Percentiles rank a stretch among this genome's conserved stretches.
Evolutionary conservation across 2,888 invertebrate genomes (phyloP).

Genomic region (Orgyia antiqua): DNA sequence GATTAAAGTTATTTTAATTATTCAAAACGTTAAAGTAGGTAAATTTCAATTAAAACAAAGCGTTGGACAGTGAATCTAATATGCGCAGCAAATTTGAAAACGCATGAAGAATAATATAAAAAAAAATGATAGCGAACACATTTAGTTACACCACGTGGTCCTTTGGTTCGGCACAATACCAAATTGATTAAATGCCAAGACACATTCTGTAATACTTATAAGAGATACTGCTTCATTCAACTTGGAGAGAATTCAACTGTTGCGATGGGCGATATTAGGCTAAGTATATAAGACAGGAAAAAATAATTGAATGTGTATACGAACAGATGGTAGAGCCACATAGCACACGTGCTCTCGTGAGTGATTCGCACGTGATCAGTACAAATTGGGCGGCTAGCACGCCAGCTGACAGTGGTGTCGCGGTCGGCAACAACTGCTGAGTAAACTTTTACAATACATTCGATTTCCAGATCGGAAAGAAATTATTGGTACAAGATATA

Average conservation of each 20-base stretch:
- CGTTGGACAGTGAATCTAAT: background rate
- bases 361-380: constrained; percentile 14
- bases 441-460: no score
- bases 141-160: constrained; percentile 3
- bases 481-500: no score
- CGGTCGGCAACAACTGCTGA: background rate
- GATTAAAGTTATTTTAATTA: no score
- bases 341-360: constrained; percentile 12
- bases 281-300: constrained; percentile 1
- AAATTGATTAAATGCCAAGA: constrained; percentile 7
- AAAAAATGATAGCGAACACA: constrained; percentile 1
- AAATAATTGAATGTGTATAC: constrained; percentile 2
- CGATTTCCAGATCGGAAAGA: no score
- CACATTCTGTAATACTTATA: background rate
- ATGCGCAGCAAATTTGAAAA: no score
- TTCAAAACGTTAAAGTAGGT: no score
- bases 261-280: background rate
- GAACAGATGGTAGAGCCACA: constrained; percentile 10
- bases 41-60: no score
- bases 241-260: background rate
- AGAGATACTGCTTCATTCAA: background rate
- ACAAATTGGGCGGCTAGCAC: constrained; percentile 13
- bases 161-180: constrained; percentile 3
- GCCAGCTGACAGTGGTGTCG: constrained; percentile 3
- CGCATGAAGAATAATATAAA: no score